Evolutionary conservation across 2,797 vertebrate genomes (phyloP).

Genomic region (Fringilla coelebs): DNA sequence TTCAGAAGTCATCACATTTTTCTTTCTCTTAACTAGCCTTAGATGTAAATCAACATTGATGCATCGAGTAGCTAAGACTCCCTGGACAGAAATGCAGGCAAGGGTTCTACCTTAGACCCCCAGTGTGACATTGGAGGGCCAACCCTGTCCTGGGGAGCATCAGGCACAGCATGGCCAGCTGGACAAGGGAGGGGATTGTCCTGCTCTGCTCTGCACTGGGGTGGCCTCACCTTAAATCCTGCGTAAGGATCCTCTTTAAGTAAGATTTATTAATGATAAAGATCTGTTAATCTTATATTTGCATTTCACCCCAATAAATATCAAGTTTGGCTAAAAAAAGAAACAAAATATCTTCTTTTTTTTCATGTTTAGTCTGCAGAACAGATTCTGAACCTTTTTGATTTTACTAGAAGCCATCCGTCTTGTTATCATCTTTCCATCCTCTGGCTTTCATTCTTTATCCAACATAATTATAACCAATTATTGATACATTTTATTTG

Average conservation of each 20-base stretch:
- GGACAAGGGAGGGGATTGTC: not conserved
- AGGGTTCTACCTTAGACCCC: not conserved
- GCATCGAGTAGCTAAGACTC: not conserved
- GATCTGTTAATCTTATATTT: not conserved
- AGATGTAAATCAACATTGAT: not conserved
- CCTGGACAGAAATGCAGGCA: not conserved
- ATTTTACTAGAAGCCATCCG: not conserved
- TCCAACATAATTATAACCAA: not conserved
- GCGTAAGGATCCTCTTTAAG: not conserved
- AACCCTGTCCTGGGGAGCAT: accelerated
- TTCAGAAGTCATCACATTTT: not conserved
- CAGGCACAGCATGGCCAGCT: not conserved
- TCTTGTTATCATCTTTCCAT: not conserved
- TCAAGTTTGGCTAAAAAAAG: not conserved
- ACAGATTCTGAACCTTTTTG: not conserved
- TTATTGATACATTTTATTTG: not conserved
- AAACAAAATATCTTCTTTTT: not conserved
- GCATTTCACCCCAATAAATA: not conserved
- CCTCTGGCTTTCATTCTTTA: not conserved
- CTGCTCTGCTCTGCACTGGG: not conserved
- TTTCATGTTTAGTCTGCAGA: not conserved
- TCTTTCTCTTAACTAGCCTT: not conserved
- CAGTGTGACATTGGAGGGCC: not conserved
- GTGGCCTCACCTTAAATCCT: accelerated
- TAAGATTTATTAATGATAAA: not conserved